Percentiles rank a stretch among this genome's conserved stretches.
Conservation (phyloP, 2,113 vertebrate species). For the Tachysurus fulvidraco region DNA sequence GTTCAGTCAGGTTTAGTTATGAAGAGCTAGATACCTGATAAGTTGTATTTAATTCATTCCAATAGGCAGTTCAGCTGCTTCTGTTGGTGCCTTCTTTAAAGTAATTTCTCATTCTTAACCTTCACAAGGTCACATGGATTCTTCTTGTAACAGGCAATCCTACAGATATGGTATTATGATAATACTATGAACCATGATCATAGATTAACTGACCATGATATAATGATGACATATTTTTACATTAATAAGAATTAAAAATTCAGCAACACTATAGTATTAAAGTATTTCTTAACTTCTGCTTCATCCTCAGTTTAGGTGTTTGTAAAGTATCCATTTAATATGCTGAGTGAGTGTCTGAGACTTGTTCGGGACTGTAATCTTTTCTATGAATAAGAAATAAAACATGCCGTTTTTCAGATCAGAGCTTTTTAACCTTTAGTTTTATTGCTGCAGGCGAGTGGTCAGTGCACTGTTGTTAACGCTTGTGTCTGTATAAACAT, state of each 20-base stretch:
- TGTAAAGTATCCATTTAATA: not conserved
- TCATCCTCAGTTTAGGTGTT: not conserved
- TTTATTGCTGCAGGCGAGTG: constrained; percentile 1
- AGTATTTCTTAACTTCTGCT: not conserved
- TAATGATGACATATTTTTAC: not conserved
- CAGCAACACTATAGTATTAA: not conserved
- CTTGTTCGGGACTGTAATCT: not conserved
- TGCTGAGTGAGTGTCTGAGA: constrained; percentile 8
- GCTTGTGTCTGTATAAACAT: not conserved
- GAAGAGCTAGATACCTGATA: constrained; percentile 48
- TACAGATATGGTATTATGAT: not conserved
- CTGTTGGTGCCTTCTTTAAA: not conserved
- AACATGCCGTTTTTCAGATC: not conserved
- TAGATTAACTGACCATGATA: not conserved
- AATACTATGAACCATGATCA: not conserved
- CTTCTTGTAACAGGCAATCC: not conserved
- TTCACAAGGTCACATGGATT: not conserved
- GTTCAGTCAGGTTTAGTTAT: constrained; percentile 47
- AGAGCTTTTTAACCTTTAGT: constrained; percentile 4
- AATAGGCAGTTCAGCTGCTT: constrained; percentile 4
- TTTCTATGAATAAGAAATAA: constrained; percentile 2
- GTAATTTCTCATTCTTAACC: too few relatives aligned
- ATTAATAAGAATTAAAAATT: not conserved
- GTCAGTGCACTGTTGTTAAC: not conserved
- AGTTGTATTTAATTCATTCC: too few relatives aligned